Conservation (phyloP, 2,113 vertebrate species). For the Pseudorhombus dupliciocellatus region DNA sequence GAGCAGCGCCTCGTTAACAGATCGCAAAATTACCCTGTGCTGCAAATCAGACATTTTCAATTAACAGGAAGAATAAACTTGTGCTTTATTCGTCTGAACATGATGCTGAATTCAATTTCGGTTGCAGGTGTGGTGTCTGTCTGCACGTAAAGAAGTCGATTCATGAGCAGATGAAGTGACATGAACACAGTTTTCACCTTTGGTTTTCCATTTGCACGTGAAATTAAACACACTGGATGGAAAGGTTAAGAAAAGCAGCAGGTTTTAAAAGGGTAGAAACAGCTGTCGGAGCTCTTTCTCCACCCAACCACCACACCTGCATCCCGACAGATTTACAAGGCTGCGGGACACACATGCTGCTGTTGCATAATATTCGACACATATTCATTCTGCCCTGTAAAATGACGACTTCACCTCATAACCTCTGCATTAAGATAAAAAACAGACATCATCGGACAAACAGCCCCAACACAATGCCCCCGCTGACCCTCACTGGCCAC, state of each 20-base stretch:
- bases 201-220: not conserved
- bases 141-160: not conserved
- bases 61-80: not conserved
- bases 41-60: slow-evolving; percentile 2
- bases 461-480: not conserved
- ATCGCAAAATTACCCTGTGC: slow-evolving; percentile 11
- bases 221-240: not conserved
- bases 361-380: not conserved
- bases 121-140: not conserved
- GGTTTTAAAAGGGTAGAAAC: slow-evolving; percentile 3
- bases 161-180: no score
- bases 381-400: not conserved
- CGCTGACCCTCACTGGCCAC: not conserved
- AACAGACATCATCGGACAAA: not conserved
- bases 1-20: slow-evolving; percentile 38
- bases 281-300: slow-evolving; percentile 17
- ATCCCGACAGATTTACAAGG: slow-evolving; percentile 52
- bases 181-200: no score
- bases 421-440: not conserved
- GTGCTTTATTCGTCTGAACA: slow-evolving; percentile 13
- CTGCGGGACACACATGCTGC: slow-evolving; percentile 10
- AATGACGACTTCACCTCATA: not conserved
- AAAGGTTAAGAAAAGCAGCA: not conserved
- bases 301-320: slow-evolving; percentile 21
- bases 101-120: slow-evolving; percentile 5